Evolutionary conservation across 1,140 invertebrate species (phyloP).

Genomic region (Homalodisca vitripennis): DNA sequence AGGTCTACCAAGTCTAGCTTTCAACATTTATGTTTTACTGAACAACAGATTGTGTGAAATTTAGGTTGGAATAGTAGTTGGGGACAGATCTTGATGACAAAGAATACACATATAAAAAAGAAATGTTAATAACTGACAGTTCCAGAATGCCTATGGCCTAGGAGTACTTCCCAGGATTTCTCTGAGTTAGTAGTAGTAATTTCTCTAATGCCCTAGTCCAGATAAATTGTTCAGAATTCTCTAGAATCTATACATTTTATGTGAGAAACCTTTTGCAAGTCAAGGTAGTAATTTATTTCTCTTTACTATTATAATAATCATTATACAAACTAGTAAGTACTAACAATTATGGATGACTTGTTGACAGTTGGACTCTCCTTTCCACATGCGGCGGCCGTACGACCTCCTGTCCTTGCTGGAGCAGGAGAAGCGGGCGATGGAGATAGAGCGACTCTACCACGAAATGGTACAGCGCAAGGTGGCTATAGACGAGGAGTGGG

Average conservation of each 20-base stretch:
- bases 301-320: not conserved
- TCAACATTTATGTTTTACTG: too few relatives aligned
- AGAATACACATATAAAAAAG: too few relatives aligned
- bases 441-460: conserved; percentile 63
- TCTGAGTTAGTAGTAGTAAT: too few relatives aligned
- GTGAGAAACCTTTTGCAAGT: not conserved
- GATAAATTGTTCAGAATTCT: conserved; percentile 2
- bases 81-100: too few relatives aligned
- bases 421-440: conserved; percentile 69
- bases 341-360: not conserved
- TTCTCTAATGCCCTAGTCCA: too few relatives aligned
- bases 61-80: too few relatives aligned
- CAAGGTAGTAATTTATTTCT: not conserved
- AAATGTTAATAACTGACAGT: too few relatives aligned
- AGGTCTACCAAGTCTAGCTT: too few relatives aligned
- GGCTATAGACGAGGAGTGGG: conserved; percentile 63
- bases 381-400: conserved; percentile 72
- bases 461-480: conserved; percentile 63
- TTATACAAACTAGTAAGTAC: not conserved
- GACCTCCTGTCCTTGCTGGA: conserved; percentile 79
- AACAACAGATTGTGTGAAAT: too few relatives aligned
- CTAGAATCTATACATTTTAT: conserved; percentile 28
- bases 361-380: conserved; percentile 66
- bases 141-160: too few relatives aligned
- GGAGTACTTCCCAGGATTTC: too few relatives aligned